Base-by-base conservation (phyloP, 2,113 vertebrate species). In the Acrocephalus kingi region DNA sequence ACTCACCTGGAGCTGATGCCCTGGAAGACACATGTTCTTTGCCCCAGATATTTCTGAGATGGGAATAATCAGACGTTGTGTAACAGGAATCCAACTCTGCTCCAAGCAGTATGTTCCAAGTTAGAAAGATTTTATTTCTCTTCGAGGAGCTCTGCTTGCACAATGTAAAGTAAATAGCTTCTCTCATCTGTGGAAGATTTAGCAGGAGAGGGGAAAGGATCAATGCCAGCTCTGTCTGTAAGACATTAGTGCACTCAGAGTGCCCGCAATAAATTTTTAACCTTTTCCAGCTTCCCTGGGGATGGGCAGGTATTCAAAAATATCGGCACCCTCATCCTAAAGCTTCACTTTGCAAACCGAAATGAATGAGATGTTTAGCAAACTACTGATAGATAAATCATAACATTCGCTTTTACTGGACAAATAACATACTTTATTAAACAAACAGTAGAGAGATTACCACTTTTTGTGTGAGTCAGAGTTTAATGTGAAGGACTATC, bases 351-450 rank as follows among this genome's bases (percentile, higher is more conserved):
- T 25, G 48, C 75, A 76, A 92, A 66, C 49, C 5, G 35, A 79
- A 87, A 78, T 62, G 64, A 93, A 76, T 95, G 67, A 94, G 89
- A 52, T 81, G 30, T 94, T 96, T 93, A 84, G 56, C 66, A 93
- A 93, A 88, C 39, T 48, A 56, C 18, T 52, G 48, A 81, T 46
- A 75, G 79, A 61, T 63, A 89, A 68, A 92, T 91, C 77, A 75
- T 71, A 84, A 63, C 2, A 0, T 71, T 76, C 56, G 56, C 39
- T 80, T 93, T 66, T 43, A 73, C 90, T 82, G 83, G 67, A 84
- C 13, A 93, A 92, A 66, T 61, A 76, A 33, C 31, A 17, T 27
- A 24, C 56, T 85, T 82, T 48, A 69, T 90, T 87, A 66, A 51
- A 55, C n/a, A 91, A 80, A 67, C 69, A 68, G 45, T 23, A 49